These are phyloP conservation scores for Yponomeuta sedellus DNA, from an alignment of 2,888 invertebrate species.

Conservation along the genomic window DNA sequence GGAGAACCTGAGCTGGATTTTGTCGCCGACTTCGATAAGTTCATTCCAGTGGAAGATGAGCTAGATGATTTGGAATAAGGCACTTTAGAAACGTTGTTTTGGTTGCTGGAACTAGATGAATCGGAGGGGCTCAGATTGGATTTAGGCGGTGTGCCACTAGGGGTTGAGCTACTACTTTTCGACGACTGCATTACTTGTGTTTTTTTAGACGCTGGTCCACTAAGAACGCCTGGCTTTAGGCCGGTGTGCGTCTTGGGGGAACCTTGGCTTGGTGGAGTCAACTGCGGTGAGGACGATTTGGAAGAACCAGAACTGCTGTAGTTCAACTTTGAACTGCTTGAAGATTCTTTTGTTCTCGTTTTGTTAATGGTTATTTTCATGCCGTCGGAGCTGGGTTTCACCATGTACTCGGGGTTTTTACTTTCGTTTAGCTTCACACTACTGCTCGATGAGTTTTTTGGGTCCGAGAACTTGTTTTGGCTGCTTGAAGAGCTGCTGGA, in stretches of 20 bases:
- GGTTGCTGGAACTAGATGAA: conserved; percentile 41
- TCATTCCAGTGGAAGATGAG: conserved; percentile 57
- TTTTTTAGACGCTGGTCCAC: conserved; percentile 91
- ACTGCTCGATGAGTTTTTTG: conserved; percentile 59
- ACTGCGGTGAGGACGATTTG: conserved; percentile 64
- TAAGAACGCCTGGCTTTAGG: conserved; percentile 88
- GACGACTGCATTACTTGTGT: conserved; percentile 79
- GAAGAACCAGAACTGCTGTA: conserved; percentile 63
- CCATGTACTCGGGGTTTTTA: conserved; percentile 91
- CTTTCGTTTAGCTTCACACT: conserved; percentile 58
- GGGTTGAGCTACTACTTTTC: conserved; percentile 51
- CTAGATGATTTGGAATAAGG: conserved; percentile 68
- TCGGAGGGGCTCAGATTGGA: conserved; percentile 59
- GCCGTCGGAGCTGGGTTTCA: conserved; percentile 91
- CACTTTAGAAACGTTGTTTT: conserved; percentile 54
- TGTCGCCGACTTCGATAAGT: conserved; percentile 63
- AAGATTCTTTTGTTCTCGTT: conserved; percentile 85
- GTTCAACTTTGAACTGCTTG: conserved; percentile 62
- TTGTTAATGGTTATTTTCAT: conserved; percentile 95
- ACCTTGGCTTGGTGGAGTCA: conserved; percentile 75
- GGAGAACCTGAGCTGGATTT: conserved; percentile 78
- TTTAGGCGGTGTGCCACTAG: conserved; percentile 66
- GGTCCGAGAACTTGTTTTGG: conserved; percentile 64
- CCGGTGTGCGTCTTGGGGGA: conserved; percentile 89
- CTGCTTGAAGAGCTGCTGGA: conserved; percentile 62